Evolutionary conservation across 2,797 vertebrate genomes (phyloP).

Genomic region (Sebastes hubbsi): DNA sequence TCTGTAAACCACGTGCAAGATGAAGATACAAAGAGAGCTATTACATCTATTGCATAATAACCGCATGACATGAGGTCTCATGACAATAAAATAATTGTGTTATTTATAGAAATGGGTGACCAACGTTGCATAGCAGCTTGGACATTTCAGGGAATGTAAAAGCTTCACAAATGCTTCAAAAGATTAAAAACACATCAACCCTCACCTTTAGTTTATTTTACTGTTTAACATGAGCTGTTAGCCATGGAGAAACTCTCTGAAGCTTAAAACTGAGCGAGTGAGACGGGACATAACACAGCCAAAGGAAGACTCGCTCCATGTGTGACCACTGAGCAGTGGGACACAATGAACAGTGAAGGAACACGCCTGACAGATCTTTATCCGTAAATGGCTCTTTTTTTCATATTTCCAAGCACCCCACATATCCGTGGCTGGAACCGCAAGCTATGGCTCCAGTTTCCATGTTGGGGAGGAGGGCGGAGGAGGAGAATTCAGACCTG

Average conservation of each 20-base stretch:
- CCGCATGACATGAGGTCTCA: slow-evolving; percentile 28
- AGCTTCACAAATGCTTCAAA: slow-evolving; percentile 4
- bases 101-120: slow-evolving; percentile 51
- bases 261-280: background rate
- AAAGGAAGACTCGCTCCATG: slow-evolving; percentile 21
- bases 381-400: slow-evolving; percentile 47
- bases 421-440: slow-evolving; percentile 62
- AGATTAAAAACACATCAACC: background rate
- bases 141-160: slow-evolving; percentile 1
- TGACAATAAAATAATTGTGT: slow-evolving; percentile 32
- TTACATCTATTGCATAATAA: slow-evolving; percentile 38
- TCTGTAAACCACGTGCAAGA: slow-evolving; percentile 19
- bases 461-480: slow-evolving; percentile 35
- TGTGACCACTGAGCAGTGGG: slow-evolving; percentile 39
- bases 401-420: slow-evolving; percentile 31
- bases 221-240: background rate
- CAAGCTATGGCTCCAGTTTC: slow-evolving; percentile 66
- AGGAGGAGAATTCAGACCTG: slow-evolving; percentile 43
- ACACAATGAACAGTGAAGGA: slow-evolving; percentile 32
- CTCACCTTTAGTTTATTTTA: background rate
- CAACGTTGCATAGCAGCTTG: background rate
- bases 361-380: slow-evolving; percentile 64
- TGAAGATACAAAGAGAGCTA: slow-evolving; percentile 1
- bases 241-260: background rate
- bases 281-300: background rate